Evolutionary conservation across 2,888 invertebrate species (phyloP), one percentile per base, ranked within the genome.

Genomic region (Thera obeliscata): DNA sequence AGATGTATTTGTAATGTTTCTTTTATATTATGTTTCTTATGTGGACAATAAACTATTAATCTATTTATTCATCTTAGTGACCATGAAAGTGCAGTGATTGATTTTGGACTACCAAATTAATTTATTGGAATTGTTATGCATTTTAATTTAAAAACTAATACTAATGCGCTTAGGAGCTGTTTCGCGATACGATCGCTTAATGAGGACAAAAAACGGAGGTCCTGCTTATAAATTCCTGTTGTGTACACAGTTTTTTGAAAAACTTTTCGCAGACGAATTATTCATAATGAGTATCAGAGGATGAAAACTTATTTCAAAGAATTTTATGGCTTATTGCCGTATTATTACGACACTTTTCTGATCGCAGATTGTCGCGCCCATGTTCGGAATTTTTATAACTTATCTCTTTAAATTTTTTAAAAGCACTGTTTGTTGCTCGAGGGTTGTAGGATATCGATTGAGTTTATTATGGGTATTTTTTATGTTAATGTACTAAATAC

Each of bases 381-480:
- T 85, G 87, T 87, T 82, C 83, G 81, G 84, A 88, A 88, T 89
- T 89, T 88, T 85, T 87, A 76, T 85, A 84, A 82, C 78, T 84
- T 81, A 86, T 81, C 74, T 81, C 74, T 82, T 85, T 80, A 84
- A 80, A 76, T 78, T 81, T 85, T 57, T 80, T 56, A 73, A 81
- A 87, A 89, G 86, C 84, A 83, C 78, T 81, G 80, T 85, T 84
- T 81, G 85, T 87, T 81, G 90, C 90, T 89, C 75, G 84, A 85
- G 90, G 91, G 89, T 87, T 83, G 85, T 81, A 81, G 69, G 82
- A 84, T 80, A 84, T 86, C 87, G 87, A 88, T 89, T 84, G 81
- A 80, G 81, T 83, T 89, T 88, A 90, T 87, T 85, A 88, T 87
- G 85, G 87, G 81, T 86, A 88, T 88, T 91, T 88, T 85, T 90